Evolutionary conservation across 2,888 invertebrate genomes (phyloP).

Genomic region (Calameuta filiformis): DNA sequence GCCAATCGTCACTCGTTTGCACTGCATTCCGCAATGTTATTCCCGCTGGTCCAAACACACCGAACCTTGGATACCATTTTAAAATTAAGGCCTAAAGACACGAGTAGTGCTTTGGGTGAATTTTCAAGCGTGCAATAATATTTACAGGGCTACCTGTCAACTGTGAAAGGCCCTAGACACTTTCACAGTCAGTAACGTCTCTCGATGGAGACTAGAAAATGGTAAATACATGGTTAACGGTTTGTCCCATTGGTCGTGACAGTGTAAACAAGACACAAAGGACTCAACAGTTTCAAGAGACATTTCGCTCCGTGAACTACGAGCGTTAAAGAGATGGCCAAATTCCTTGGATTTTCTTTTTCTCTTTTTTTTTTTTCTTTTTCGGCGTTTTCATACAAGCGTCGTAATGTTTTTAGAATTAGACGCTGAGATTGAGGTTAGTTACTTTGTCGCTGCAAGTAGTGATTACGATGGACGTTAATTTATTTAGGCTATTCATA

Average conservation of each 20-base stretch:
- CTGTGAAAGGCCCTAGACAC: background rate
- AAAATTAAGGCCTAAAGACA: background rate
- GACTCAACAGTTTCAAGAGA: background rate
- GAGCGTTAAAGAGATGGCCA: background rate
- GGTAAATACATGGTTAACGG: background rate
- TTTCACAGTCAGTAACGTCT: background rate
- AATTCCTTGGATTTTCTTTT: background rate
- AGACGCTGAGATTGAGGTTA: background rate
- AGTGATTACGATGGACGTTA: background rate
- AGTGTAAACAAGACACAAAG: background rate
- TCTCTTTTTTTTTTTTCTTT: background rate
- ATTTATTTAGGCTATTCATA: background rate
- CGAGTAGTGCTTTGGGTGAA: background rate
- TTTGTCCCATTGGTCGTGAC: background rate
- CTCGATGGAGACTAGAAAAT: background rate
- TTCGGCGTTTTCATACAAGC: background rate
- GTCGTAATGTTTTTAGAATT: background rate
- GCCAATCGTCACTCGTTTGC: background rate
- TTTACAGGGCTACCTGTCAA: background rate
- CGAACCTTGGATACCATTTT: background rate
- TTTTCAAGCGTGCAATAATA: background rate
- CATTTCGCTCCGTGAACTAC: background rate
- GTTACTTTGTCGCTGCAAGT: background rate
- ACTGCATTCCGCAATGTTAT: background rate
- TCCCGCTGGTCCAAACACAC: background rate